Evolutionary conservation across 1,140 invertebrate genomes (phyloP), one percentile per base, ranked within the genome.

Genomic region (Chironomus tepperi): DNA sequence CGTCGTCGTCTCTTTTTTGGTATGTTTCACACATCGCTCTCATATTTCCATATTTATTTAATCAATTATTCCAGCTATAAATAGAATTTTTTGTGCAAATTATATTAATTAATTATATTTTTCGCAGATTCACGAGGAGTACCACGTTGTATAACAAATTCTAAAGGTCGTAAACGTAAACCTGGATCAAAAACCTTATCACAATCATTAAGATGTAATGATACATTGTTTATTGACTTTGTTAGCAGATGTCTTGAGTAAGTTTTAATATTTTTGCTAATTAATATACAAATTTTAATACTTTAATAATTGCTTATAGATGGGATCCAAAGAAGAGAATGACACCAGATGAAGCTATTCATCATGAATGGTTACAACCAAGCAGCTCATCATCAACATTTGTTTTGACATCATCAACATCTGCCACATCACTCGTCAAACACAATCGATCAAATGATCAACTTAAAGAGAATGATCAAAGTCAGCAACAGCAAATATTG

Each of bases 261-360:
- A 91, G 90, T 89, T 78, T 67, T 74, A 75, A 75, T 67, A 42
- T n/a, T n/a, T n/a, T n/a, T n/a, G 5, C 2, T 34, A 34, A 34
- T 34, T 34, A 34, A 34, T 1, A 5, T 34, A 34, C 12, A 76
- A 75, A 67, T 73, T 64, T 65, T 67, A 47, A 9, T 65, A 12
- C 73, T 18, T 73, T 75, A 42, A 75, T 74, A 16, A 75, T 77
- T 74, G 15, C 76, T 83, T 82, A 12, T 82, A 93, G 91, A 81
- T 99, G 97, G 97, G 96, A 98, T 84, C 92, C 96, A 12, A 90
- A 93, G 77, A 90, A 91, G 76, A 87, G 97, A 74, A 91, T 98
- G 89, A 97, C 93, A 16, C 95, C 97, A 2, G 91, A 93, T 73
- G 96, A 98, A 79, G 92, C 92, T 24, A 85, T 90, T 65, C 86